Conservation (phyloP, 2,113 vertebrate genomes). For the Heteronetta atricapilla region DNA sequence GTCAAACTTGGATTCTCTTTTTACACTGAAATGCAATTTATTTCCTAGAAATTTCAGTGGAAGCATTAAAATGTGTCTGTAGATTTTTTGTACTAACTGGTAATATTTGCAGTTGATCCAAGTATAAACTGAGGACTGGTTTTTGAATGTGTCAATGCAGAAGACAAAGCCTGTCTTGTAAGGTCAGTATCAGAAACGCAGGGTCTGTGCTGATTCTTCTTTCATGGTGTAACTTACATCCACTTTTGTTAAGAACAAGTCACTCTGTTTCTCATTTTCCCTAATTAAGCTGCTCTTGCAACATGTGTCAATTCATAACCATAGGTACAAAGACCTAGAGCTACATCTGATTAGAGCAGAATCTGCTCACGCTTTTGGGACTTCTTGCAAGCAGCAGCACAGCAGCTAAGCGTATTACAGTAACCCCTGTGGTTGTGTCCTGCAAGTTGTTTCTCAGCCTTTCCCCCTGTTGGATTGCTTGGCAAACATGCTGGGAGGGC, state of each 20-base stretch:
- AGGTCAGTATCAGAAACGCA: neutral
- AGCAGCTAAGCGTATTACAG: neutral
- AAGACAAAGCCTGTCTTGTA: neutral
- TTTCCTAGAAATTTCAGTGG: neutral
- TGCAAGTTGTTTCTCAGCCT: neutral
- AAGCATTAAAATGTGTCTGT: neutral
- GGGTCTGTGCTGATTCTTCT: neutral
- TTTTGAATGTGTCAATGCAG: neutral
- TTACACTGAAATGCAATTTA: neutral
- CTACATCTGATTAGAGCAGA: neutral
- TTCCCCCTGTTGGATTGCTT: neutral
- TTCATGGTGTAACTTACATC: neutral
- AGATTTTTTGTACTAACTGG: neutral
- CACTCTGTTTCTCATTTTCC: neutral
- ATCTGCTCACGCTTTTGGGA: neutral
- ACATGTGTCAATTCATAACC: rapidly evolving
- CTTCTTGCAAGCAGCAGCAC: neutral
- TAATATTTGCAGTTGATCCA: neutral
- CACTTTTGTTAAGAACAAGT: neutral
- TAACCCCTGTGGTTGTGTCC: neutral
- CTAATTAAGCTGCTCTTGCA: neutral
- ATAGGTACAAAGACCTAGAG: rapidly evolving
- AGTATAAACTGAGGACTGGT: neutral
- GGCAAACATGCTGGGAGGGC: neutral
- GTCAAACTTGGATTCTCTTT: neutral